Conservation (phyloP, 2,888 invertebrate species). For the Trachelus tabidus region DNA sequence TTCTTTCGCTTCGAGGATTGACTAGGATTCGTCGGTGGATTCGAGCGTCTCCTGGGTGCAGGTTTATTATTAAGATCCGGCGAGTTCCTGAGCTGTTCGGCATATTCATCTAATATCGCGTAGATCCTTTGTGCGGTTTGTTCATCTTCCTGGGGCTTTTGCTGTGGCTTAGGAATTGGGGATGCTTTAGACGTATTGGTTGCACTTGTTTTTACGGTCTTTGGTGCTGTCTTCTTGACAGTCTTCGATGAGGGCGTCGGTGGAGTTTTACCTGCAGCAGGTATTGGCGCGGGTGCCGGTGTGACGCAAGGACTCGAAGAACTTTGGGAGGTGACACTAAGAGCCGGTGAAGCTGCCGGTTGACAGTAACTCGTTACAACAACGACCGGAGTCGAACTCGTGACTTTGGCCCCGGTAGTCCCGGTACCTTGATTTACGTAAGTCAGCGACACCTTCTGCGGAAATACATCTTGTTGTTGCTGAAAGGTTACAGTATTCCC, state of each 20-base stretch:
- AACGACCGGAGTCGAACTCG: slow-evolving; percentile 68
- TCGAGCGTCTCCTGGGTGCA: slow-evolving; percentile 80
- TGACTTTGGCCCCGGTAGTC: slow-evolving; percentile 58
- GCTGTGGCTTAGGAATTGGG: slow-evolving; percentile 75
- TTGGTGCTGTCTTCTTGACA: slow-evolving; percentile 66
- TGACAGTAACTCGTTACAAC: slow-evolving; percentile 71
- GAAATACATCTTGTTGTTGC: slow-evolving; percentile 48
- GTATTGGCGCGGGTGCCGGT: slow-evolving; percentile 67
- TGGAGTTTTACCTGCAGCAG: slow-evolving; percentile 68
- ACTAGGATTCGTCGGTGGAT: slow-evolving; percentile 78
- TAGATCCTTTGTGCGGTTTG: slow-evolving; percentile 84
- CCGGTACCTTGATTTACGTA: slow-evolving; percentile 67
- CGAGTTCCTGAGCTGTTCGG: slow-evolving; percentile 82
- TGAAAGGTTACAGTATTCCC: slow-evolving; percentile 47
- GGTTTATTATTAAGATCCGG: slow-evolving; percentile 85
- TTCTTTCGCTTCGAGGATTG: slow-evolving; percentile 79
- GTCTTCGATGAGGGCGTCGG: slow-evolving; percentile 58
- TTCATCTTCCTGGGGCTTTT: slow-evolving; percentile 84
- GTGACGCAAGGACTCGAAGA: slow-evolving; percentile 72
- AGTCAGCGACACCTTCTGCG: slow-evolving; percentile 69
- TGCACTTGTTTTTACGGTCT: slow-evolving; percentile 71
- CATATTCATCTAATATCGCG: slow-evolving; percentile 83
- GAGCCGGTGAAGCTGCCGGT: slow-evolving; percentile 69
- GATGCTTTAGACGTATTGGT: slow-evolving; percentile 74
- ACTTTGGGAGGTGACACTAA: slow-evolving; percentile 71